phyloP scores from a whole-genome alignment of 2,797 vertebrate genomes.

The Thripadectes ignobilis region DNA sequence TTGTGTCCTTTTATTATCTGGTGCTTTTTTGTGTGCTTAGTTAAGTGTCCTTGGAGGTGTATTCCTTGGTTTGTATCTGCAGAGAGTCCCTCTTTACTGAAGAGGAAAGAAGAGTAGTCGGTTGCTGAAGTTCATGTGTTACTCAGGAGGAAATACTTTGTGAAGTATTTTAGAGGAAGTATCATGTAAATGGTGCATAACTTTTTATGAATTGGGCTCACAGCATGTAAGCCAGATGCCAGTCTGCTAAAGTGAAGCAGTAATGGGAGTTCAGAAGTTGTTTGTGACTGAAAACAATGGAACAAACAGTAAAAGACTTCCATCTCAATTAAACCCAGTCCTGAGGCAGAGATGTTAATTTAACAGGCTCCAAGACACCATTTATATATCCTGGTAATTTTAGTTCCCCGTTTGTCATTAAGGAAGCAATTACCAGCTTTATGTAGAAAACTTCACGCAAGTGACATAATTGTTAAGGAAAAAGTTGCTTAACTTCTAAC shows the following conservation, averaged over 20 bases:
- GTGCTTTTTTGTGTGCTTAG: neutral
- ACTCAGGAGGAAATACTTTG: slow-evolving; percentile 8
- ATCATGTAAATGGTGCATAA: slow-evolving; percentile 37
- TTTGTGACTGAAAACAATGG: slow-evolving; percentile 63
- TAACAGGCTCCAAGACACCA: slow-evolving; percentile 67
- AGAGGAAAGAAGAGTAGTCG: neutral
- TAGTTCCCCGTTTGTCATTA: slow-evolving; percentile 66
- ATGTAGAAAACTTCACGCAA: slow-evolving; percentile 69
- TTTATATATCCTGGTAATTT: slow-evolving; percentile 69
- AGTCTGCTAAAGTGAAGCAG: slow-evolving; percentile 40
- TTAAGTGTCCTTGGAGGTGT: neutral
- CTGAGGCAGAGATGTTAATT: slow-evolving; percentile 72
- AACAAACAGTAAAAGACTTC: slow-evolving; percentile 70
- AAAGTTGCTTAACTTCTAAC: slow-evolving; percentile 45
- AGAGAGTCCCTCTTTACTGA: neutral
- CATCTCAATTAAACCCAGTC: slow-evolving; percentile 66
- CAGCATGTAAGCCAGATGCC: slow-evolving; percentile 61
- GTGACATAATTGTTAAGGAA: slow-evolving; percentile 50
- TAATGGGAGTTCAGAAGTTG: slow-evolving; percentile 54
- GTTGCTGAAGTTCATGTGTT: neutral
- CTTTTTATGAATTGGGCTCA: slow-evolving; percentile 66
- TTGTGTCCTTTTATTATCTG: neutral
- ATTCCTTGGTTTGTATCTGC: neutral
- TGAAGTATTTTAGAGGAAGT: slow-evolving; percentile 35
- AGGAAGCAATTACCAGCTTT: slow-evolving; percentile 69